These are phyloP conservation scores for Rhadina sibilatrix DNA, from an alignment of 2,113 vertebrate genomes.

Conservation along the genomic window DNA sequence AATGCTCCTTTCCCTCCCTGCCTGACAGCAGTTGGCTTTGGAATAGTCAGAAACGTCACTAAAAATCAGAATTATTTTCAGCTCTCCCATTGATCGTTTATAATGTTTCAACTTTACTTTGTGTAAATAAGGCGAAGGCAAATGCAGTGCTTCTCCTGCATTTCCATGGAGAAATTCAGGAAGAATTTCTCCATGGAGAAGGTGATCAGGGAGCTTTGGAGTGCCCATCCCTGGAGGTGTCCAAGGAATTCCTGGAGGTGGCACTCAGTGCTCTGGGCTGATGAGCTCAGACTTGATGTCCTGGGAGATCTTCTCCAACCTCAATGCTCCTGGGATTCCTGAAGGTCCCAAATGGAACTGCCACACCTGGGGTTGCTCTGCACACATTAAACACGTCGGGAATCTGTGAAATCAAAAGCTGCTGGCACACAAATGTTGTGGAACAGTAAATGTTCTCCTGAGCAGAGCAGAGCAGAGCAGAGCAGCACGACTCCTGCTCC, in stretches of 20 bases:
- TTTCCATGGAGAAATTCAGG: background rate
- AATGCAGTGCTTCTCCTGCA: background rate
- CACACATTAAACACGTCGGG: rapidly evolving
- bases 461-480: background rate
- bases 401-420: background rate
- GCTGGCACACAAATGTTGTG: background rate
- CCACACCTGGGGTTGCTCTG: background rate
- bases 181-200: background rate
- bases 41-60: background rate
- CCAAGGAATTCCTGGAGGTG: background rate
- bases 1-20: background rate
- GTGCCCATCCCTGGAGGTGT: background rate
- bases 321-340: background rate
- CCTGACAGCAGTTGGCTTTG: background rate
- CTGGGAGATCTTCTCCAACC: background rate
- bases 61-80: background rate
- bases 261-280: background rate
- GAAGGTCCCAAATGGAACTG: background rate
- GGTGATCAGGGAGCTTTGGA: background rate
- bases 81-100: background rate
- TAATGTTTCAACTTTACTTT: background rate
- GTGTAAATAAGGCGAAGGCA: background rate
- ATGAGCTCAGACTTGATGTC: background rate
- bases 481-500: background rate
- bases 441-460: background rate